A percentile compares a stretch with the other conserved stretches of the same genome.
Conservation (phyloP, 2,797 vertebrate species). For the Melanotaenia parkinsoni region DNA sequence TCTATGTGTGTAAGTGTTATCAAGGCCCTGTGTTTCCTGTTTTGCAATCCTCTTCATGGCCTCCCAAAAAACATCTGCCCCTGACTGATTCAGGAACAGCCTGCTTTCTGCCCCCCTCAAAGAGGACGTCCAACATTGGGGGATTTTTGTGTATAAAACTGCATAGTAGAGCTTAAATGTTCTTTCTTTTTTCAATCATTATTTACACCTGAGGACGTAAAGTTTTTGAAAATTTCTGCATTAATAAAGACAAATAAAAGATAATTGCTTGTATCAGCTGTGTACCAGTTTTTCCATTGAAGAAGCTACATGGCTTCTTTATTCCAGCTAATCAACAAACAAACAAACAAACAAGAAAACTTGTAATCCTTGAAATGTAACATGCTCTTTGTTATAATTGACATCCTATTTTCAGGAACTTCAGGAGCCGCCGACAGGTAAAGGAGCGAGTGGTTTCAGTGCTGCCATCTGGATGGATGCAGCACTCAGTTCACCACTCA, state of each 20-base stretch:
- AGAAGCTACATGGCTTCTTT: no score
- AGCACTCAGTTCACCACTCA: not conserved
- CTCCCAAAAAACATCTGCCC: slow-evolving; percentile 66
- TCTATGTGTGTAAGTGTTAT: slow-evolving; percentile 53
- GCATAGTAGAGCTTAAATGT: not conserved
- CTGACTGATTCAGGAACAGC: slow-evolving; percentile 63
- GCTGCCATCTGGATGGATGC: no score
- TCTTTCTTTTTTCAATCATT: not conserved
- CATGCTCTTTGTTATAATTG: no score
- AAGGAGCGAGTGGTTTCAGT: no score
- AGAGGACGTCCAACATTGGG: slow-evolving; percentile 9
- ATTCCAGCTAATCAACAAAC: no score
- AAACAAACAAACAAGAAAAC: no score
- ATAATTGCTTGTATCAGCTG: not conserved
- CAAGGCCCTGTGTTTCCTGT: slow-evolving; percentile 79
- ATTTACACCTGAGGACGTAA: no score
- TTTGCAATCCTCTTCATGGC: slow-evolving; percentile 72
- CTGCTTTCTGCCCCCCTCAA: slow-evolving; percentile 34
- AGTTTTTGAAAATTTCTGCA: no score
- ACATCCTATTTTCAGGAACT: no score
- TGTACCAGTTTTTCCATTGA: no score
- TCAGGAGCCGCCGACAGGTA: no score
- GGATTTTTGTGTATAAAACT: not conserved
- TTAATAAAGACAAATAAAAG: not conserved
- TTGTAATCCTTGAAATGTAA: no score